Evolutionary conservation across 2,888 invertebrate species (phyloP).

Genomic region (Coelogynopora nodosa): DNA sequence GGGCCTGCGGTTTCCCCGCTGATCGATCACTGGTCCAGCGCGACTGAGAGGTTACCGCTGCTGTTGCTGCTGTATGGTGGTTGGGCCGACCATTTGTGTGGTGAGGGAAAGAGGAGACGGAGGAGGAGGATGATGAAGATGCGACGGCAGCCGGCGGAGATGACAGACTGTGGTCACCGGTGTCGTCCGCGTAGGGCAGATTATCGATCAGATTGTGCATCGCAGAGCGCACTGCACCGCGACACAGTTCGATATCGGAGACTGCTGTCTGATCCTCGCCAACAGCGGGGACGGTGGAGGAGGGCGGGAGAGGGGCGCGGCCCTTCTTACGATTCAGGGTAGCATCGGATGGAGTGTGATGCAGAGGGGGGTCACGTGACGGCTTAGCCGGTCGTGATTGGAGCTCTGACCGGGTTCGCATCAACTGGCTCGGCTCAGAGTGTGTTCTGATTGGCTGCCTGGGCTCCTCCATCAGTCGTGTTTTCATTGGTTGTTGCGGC

Average conservation of each 20-base stretch:
- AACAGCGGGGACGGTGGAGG: neutral
- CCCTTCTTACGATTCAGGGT: neutral
- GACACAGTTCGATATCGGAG: neutral
- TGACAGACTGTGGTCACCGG: neutral
- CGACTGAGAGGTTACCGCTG: too few species aligned
- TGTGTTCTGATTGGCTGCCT: too few species aligned
- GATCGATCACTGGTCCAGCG: neutral
- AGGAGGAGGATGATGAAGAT: neutral
- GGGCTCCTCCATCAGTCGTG: too few species aligned
- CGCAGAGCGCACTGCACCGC: neutral
- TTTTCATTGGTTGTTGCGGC: too few species aligned
- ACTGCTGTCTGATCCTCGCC: neutral
- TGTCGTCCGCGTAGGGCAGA: neutral
- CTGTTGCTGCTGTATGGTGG: too few species aligned
- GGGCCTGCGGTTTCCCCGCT: neutral
- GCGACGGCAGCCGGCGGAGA: neutral
- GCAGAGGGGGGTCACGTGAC: neutral
- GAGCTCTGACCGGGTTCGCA: too few species aligned
- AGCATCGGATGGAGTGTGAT: neutral
- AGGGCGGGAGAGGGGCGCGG: neutral
- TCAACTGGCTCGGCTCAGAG: too few species aligned
- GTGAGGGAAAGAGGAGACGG: neutral
- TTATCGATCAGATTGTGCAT: neutral
- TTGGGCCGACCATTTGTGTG: neutral
- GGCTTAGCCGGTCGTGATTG: too few species aligned